These are phyloP conservation scores for Pseudococcus viburni DNA, from an alignment of 2,888 invertebrate genomes.

Conservation along the genomic window DNA sequence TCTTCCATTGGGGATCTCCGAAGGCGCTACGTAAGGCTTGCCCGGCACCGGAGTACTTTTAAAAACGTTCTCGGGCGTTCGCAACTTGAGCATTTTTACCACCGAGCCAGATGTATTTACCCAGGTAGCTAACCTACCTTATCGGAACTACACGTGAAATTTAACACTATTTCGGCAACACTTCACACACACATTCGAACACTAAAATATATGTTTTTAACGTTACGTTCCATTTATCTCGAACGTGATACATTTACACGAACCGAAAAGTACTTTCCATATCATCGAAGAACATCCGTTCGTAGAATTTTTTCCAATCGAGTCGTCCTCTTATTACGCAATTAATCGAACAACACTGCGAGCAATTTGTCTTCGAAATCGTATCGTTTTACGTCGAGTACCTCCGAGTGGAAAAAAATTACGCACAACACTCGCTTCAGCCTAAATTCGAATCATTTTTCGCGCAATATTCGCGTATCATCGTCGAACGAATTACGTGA, in stretches of 20 bases:
- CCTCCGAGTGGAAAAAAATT: background rate
- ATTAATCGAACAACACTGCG: background rate
- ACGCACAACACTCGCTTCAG: background rate
- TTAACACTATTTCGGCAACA: background rate
- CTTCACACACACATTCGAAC: background rate
- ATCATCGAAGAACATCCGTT: conserved; percentile 32
- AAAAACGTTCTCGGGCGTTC: conserved; percentile 21
- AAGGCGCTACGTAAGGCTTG: background rate
- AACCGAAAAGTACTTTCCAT: background rate
- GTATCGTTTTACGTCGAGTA: background rate
- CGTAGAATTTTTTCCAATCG: background rate
- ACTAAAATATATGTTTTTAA: background rate
- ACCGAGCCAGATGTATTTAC: background rate
- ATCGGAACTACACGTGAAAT: background rate
- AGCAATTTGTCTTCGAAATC: background rate
- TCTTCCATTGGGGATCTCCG: background rate
- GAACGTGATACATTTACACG: conserved; percentile 10
- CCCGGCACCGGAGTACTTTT: background rate
- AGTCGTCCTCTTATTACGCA: background rate
- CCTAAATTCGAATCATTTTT: background rate
- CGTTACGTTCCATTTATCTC: conserved; percentile 41
- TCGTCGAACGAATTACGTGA: background rate
- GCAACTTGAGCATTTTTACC: conserved; percentile 3
- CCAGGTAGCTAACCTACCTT: background rate
- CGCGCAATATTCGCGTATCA: background rate